Evolutionary conservation across 2,888 invertebrate species (phyloP).

Genomic region (Coenonympha arcania): DNA sequence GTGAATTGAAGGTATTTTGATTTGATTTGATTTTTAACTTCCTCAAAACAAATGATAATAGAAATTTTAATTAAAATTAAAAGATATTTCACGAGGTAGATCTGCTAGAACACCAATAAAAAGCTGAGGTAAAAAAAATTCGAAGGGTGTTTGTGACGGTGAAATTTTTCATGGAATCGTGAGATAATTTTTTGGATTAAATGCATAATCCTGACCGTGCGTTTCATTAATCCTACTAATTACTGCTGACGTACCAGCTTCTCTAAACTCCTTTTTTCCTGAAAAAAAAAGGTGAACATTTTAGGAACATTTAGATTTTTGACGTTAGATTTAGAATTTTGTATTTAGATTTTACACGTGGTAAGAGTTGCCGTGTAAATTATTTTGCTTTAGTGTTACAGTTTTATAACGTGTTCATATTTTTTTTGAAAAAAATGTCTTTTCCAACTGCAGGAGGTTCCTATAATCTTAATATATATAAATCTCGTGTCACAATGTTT

Average conservation of each 20-base stretch:
- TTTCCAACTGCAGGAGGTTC: too few species aligned
- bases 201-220: slow-evolving; percentile 24
- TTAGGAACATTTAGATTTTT: slow-evolving; percentile 2
- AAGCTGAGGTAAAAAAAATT: slow-evolving; percentile 15
- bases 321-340: slow-evolving; percentile 3
- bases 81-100: too few species aligned
- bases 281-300: not conserved
- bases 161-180: slow-evolving; percentile 19
- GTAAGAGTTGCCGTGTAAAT: not conserved
- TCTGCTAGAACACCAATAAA: too few species aligned
- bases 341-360: too few species aligned
- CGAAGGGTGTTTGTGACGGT: slow-evolving; percentile 20
- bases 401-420: not conserved
- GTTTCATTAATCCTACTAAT: slow-evolving; percentile 24
- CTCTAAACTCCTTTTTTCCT: not conserved
- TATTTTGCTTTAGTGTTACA: not conserved
- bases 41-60: too few species aligned
- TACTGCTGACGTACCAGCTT: slow-evolving; percentile 6
- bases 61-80: too few species aligned
- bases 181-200: slow-evolving; percentile 16
- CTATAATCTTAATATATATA: too few species aligned
- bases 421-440: too few species aligned
- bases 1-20: too few species aligned
- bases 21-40: too few species aligned
- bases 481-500: too few species aligned